Evolutionary conservation across 2,888 invertebrate species (phyloP), one percentile per base, ranked within the genome.

Genomic region (Dromius quadrimaculatus): DNA sequence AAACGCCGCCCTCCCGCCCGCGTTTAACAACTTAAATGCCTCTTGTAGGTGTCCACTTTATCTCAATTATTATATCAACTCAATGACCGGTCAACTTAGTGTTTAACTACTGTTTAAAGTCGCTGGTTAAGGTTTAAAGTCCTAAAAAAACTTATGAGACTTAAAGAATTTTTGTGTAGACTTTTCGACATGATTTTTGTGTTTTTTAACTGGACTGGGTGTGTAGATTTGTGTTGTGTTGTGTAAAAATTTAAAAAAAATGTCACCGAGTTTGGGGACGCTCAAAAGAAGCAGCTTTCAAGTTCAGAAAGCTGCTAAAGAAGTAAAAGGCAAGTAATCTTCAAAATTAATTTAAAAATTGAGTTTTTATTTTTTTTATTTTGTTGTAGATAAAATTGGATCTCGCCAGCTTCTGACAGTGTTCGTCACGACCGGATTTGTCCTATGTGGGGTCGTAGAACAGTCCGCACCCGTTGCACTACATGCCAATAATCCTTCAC

Each of bases 401-500:
- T 85, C 85, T 22, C 81, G 85, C 47, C 86, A 86, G 75, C 79
- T 86, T 41, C 81, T 87, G 32, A 83, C 84, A 11, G 78, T 83
- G 9, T 83, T 87, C 71, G 85, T 86, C 1, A 83, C 85, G 36
- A 84, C 85, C 19, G 87, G 86, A 8, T 86, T 86, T 73, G 84
- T 85, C 11, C 77, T 87, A n/a, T 85, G 85, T 71, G 87, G 87
- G 1, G 81, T 87, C 9, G 85, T 87, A 2, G 86, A 87, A 75
- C 85, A 85, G 72, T 86, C 85, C 71, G 85, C 86, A 8, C 85
- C 85, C 1, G 86, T 87, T 1, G 85, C 86, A 13, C 77, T 87
- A 50, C 80, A 86, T 34, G 86, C 86, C 1, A 86, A 86, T 64
- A 81, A 79, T 70, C 81, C 82, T 1, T 79, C 82, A 1, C 76